A percentile compares a stretch with the other conserved stretches of the same genome.
These are phyloP conservation scores for Esox masquinongy DNA, from an alignment of 2,797 vertebrate species.

Conservation along the genomic window DNA sequence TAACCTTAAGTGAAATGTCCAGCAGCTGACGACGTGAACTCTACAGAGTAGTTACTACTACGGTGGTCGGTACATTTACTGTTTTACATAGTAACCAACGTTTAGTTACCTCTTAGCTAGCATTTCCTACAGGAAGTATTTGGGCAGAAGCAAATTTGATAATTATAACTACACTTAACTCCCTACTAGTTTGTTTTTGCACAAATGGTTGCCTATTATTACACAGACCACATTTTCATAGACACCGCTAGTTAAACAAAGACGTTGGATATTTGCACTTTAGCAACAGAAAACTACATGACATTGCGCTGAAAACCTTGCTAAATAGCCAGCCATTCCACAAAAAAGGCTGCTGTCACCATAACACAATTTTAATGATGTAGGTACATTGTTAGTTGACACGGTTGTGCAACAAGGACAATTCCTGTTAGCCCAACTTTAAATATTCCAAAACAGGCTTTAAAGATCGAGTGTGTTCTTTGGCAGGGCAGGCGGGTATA, in stretches of 20 bases:
- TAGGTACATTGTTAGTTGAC: background rate
- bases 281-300: background rate
- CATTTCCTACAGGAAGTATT: background rate
- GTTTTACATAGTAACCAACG: too few species aligned
- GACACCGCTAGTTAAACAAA: background rate
- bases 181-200: too few species aligned
- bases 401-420: background rate
- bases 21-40: background rate
- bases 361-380: background rate
- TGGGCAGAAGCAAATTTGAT: too few species aligned
- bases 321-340: background rate
- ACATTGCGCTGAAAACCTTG: background rate
- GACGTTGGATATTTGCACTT: too few species aligned
- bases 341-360: background rate
- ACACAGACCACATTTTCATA: background rate
- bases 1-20: background rate
- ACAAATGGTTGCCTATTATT: background rate
- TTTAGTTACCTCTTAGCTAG: background rate
- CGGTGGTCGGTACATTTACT: too few species aligned
- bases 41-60: too few species aligned
- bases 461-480: slow-evolving; percentile 5
- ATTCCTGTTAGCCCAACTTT: background rate
- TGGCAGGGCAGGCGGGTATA: slow-evolving; percentile 3
- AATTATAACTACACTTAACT: too few species aligned
- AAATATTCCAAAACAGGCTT: background rate